Base-by-base conservation (phyloP, 2,888 invertebrate species). In the Abrostola triplasia region DNA sequence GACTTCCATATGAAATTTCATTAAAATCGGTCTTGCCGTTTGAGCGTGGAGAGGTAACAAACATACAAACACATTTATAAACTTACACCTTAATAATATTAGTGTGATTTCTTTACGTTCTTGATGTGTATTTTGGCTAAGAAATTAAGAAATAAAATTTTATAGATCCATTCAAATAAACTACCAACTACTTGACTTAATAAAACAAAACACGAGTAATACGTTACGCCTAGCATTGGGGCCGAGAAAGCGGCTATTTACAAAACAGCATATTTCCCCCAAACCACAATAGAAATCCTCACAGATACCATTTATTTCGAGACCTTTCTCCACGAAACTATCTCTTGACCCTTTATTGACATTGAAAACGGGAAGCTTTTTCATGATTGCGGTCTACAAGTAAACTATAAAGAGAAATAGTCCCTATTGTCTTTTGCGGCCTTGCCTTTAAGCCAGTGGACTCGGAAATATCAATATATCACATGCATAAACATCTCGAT, bases 321-420 rank as follows among this genome's bases (percentile, higher is more conserved):
- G 54, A 61, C 57, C 63, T 62, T 48, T 58, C 35, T 44, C 52
- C 54, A 70, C 60, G 65, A 75, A 72, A 75, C 57, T 75, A 75
- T 75, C 76, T 70, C 59, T 64, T 76, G 76, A 78, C 76, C 76
- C 76, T 67, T 63, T 76, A 64, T 75, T 76, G 76, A 63, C 76
- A 78, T 78, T 70, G 76, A 76, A 76, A 77, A 60, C 52, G 60
- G 57, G 57, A 67, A 36, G 67, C 79, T 62, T 78, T 73, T 76
- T 78, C 75, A 64, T 75, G 76, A 71, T 76, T 76, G 71, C 67
- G 79, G 72, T 56, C 13, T 11, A 49, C 44, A 49, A 70, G 61
- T 74, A 67, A 74, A 75, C 60, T 64, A 67, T 75, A 64, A 50
- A 54, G 44, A 59, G 56, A 66, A 60, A 77, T 65, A 35, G 62